Evolutionary conservation across 2,888 invertebrate species (phyloP), one percentile per base, ranked within the genome.

Genomic region (Phasia obesa): DNA sequence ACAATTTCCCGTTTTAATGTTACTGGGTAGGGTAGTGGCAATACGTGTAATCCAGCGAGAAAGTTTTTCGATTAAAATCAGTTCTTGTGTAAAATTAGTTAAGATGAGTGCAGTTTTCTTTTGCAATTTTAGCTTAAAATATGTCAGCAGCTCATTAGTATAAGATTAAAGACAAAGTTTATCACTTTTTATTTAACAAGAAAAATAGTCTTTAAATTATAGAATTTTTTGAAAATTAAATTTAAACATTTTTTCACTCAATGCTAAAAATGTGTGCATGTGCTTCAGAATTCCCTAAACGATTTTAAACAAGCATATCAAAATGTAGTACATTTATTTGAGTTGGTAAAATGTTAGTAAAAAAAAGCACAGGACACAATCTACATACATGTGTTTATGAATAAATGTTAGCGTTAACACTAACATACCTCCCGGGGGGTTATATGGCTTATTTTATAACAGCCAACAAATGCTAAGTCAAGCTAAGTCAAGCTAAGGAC

Each of bases 251-350:
- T 42, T 42, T 42, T n/a, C n/a, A 15, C 38, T 15, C 38, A 38
- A 42, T 42, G 1, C 15, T 31, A 7, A 31, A 31, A n/a, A n/a
- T n/a, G n/a, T n/a, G 42, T 51, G 4, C n/a, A n/a, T 59, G 9
- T 19, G 21, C 21, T 57, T 71, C 38, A 44, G 47, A 70, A 75
- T 59, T 81, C 69, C 69, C 81, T 64, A 35, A 81, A 75, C 70
- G 31, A 57, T 59, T 51, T 64, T 42, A 57, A 70, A 65, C 57
- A 75, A 59, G 57, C 64, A 70, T 75, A 57, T 75, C 70, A 64
- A 69, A 27, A n/a, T 60, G 38, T 38, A 13, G 3, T 38, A 15
- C 11, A 38, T 38, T 11, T 38, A 2, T 38, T 2, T 38, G 38
- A 13, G 13, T 38, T 38, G 3, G 27, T 27, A 27, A 6, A 27